Base-by-base conservation (phyloP, 2,113 vertebrate genomes). In the Phalacrocorax brasilianus region DNA sequence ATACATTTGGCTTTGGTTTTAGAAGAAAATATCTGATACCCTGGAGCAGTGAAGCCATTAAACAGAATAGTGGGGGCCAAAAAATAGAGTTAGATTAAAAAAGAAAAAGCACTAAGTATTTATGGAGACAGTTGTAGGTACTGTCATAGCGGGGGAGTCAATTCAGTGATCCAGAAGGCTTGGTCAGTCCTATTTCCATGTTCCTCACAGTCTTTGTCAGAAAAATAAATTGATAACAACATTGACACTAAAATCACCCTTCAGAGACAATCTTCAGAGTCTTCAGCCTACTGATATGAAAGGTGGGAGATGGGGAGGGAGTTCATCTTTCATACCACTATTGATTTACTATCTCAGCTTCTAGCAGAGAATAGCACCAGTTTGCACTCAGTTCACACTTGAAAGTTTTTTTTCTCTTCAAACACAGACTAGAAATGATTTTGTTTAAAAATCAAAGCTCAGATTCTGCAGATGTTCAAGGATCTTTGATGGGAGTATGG, bases 331-430 rank as follows among this genome's bases (percentile, higher is more conserved):
- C 84, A 58, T 75, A 53, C 14, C 1, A 0, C 27, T 85, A 89
- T 96, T 72, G 92, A 96, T 96, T 93, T 92, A 74, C 28, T 75
- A 80, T 65, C 79, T 93, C 49, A 65, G 44, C 70, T 91, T 62
- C 22, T 68, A 92, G 79, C n/a, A 87, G 56, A 84, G 83, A 86
- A 93, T 33, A 85, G 28, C 80, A 91, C 50, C 83, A 79, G 58
- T 91, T 89, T 93, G 73, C 35, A 62, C 52, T 70, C 73, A 17
- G 24, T 85, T 95, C 70, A 27, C 66, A 68, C 45, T 72, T 84
- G 59, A n/a, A 92, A 85, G 72, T 14, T 16, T 33, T 14, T 87
- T 89, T 67, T 24, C 61, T 78, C 56, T 91, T 92, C 83, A 93
- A 61, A 81, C 23, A 66, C 20, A 55, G 40, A 52, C 62, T 85